Evolutionary conservation across 2,113 vertebrate genomes (phyloP), one percentile per base, ranked within the genome.

Genomic region (Clarias gariepinus): DNA sequence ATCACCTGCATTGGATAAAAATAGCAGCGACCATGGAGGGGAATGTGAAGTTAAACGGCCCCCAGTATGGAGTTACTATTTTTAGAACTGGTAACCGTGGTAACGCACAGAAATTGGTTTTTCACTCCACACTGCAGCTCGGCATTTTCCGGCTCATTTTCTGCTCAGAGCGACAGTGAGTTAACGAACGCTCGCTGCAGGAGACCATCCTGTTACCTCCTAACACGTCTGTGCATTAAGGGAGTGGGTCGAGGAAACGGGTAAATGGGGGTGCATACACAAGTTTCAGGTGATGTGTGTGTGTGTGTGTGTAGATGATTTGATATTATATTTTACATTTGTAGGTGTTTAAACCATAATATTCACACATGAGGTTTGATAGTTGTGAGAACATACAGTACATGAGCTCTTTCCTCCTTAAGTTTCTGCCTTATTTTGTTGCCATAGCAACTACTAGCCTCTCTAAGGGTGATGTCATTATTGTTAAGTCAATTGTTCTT

Each of bases 21-120:
- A 95, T 94, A 93, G 92, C 87, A 85, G 84, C 74, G 53, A 88
- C 87, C 63, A 83, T 89, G 91, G 90, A 92, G 91, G 86, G 83
- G 89, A 91, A 91, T 92, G 93, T 87, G 58, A 88, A 89, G 91
- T 90, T 93, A 90, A 94, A 91, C 90, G 90, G 91, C 90, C 91
- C 82, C 52, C 92, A 91, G 90, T 90, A 93, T 91, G 88, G 88
- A 87, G 88, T 90, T 94, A 90, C 94, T 96, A 96, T 96, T 95
- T 94, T 93, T 91, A 91, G 91, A 88, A 78, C 61, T 84, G 87
- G 95, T 96, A 95, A 93, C 95, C 93, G 93, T 95, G 95, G 95
- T 94, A 95, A 96, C 94, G 90, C 84, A 89, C 90, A 28, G 41
- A 69, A 74, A 82, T 76, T 28, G 57, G 13, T 68, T 91, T 93